These are phyloP conservation scores for Diplolepis rosae DNA, from an alignment of 2,888 invertebrate species.

Conservation along the genomic window DNA sequence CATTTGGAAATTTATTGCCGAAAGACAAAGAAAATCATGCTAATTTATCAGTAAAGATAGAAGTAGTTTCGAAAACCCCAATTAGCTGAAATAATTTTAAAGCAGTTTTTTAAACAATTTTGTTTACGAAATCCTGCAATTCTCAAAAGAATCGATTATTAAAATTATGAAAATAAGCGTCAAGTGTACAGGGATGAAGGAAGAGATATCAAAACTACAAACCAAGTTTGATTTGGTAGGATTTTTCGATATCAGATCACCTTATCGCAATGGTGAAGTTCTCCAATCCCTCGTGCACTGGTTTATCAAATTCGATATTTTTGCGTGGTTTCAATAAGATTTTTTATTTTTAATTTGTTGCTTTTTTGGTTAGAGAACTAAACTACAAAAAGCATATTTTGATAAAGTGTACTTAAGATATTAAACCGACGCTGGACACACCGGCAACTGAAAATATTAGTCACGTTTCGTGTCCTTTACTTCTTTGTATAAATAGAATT, in stretches of 20 bases:
- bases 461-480: conserved; percentile 14
- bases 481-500: conserved; percentile 28
- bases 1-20: neutral
- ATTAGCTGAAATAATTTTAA: neutral
- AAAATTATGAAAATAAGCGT: neutral
- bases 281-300: neutral
- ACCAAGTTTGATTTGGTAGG: neutral
- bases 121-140: neutral
- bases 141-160: conserved; percentile 7
- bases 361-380: neutral
- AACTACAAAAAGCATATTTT: neutral
- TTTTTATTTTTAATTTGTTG: neutral
- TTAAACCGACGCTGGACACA: neutral
- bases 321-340: neutral
- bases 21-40: neutral
- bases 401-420: conserved; percentile 23
- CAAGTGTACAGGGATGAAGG: neutral
- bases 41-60: neutral
- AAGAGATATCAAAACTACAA: neutral
- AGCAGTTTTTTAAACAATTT: neutral
- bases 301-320: neutral
- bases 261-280: neutral
- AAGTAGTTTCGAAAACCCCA: neutral
- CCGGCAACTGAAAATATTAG: conserved; percentile 4
- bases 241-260: neutral